phyloP scores from a whole-genome alignment of 2,113 vertebrate species.

The Erythrolamprus reginae region DNA sequence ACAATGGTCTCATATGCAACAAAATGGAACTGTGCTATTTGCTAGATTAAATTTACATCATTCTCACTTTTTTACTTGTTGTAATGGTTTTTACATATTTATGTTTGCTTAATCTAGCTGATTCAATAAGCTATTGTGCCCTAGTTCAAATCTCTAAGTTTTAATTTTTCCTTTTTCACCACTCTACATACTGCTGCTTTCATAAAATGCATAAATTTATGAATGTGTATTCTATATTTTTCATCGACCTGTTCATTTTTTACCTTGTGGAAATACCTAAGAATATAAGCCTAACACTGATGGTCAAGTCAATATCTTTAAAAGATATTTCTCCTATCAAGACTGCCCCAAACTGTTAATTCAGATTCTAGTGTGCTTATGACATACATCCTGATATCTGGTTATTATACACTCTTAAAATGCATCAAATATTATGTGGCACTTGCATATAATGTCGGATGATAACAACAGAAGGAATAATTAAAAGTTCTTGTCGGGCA shows the following conservation, averaged over 20 bases:
- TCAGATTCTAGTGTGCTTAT: not conserved
- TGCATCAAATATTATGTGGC: not conserved
- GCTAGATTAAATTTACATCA: not conserved
- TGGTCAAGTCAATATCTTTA: not conserved
- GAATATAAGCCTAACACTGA: not conserved
- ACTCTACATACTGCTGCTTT: not conserved
- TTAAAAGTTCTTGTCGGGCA: not conserved
- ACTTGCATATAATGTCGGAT: not conserved
- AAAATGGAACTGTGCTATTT: not conserved
- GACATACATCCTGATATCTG: not conserved
- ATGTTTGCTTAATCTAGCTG: not conserved
- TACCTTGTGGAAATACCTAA: not conserved
- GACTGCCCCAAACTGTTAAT: not conserved
- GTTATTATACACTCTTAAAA: not conserved
- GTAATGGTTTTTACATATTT: not conserved
- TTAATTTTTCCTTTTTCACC: not conserved
- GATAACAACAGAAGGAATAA: not conserved
- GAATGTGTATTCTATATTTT: not conserved
- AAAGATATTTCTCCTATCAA: not conserved
- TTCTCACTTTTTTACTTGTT: not conserved
- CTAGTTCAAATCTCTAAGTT: not conserved
- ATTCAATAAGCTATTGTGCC: not conserved
- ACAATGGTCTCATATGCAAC: not conserved
- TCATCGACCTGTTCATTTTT: not conserved
- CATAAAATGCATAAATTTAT: not conserved